These are phyloP conservation scores for Ficedula albicollis DNA, from an alignment of 2,797 vertebrate species.

Conservation along the genomic window DNA sequence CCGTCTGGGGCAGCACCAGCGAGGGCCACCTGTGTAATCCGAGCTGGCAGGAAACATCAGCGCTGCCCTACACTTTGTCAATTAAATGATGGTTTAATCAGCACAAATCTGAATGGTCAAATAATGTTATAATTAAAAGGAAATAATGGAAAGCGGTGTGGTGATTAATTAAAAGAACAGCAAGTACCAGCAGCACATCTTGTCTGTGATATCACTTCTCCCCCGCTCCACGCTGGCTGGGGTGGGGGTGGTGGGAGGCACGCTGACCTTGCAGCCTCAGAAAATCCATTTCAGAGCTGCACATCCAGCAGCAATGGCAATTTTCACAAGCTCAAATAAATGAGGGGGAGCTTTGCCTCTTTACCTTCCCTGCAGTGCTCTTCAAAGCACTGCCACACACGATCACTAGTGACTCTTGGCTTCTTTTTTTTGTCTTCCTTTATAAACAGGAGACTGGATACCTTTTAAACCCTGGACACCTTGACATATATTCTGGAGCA, in stretches of 20 bases:
- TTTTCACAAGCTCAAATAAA: slow-evolving; percentile 54
- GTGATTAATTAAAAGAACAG: slow-evolving; percentile 67
- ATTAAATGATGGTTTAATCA: slow-evolving; percentile 79
- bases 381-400: background rate
- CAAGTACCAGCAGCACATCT: slow-evolving; percentile 54
- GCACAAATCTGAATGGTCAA: slow-evolving; percentile 77
- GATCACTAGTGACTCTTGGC: background rate
- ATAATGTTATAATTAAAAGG: slow-evolving; percentile 80
- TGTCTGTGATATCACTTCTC: slow-evolving; percentile 20
- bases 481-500: background rate
- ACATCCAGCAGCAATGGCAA: slow-evolving; percentile 43
- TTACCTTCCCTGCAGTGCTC: slow-evolving; percentile 35
- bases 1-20: background rate
- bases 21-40: slow-evolving; percentile 64
- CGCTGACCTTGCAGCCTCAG: slow-evolving; percentile 50
- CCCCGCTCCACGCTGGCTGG: background rate
- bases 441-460: background rate
- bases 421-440: background rate
- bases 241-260: slow-evolving; percentile 38
- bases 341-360: slow-evolving; percentile 42
- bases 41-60: slow-evolving; percentile 76
- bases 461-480: background rate
- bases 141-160: slow-evolving; percentile 66
- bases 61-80: slow-evolving; percentile 66
- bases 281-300: slow-evolving; percentile 39